These are phyloP conservation scores for Stichodactyla mertensii DNA, from an alignment of 64 coral and sea anemone species.

Conservation along the genomic window DNA sequence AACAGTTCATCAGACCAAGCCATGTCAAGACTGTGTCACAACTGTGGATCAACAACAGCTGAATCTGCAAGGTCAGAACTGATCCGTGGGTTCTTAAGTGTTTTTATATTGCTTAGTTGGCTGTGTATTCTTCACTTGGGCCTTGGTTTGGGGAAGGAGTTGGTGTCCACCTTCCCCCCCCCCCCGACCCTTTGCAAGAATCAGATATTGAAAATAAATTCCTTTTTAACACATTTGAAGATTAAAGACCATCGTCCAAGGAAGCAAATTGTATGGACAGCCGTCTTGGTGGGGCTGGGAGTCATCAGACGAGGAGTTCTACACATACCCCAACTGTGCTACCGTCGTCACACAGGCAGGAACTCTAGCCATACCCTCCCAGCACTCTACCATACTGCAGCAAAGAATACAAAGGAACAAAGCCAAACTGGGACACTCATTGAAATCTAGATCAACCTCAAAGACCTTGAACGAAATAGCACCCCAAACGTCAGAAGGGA, in stretches of 20 bases:
- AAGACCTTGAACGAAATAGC: background rate
- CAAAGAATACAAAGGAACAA: background rate
- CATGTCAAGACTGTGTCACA: background rate
- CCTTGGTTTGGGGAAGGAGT: too few relatives aligned
- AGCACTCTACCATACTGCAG: background rate
- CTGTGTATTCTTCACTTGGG: too few relatives aligned
- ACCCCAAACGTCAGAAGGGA: background rate
- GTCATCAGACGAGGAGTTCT: conserved; percentile 77
- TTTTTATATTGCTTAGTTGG: too few relatives aligned
- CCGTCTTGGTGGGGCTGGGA: conserved; percentile 94
- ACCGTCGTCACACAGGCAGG: conserved; percentile 32
- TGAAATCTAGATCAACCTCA: background rate
- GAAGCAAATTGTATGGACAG: conserved; percentile 73
- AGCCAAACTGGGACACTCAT: background rate
- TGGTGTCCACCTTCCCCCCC: too few relatives aligned
- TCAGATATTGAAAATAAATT: background rate
- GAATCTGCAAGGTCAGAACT: background rate
- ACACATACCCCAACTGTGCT: conserved; percentile 72
- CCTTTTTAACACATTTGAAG: background rate
- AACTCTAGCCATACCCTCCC: background rate
- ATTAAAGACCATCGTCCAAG: conserved; percentile 48
- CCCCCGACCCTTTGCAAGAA: background rate
- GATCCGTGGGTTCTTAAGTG: too few relatives aligned
- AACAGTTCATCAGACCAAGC: background rate
- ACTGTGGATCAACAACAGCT: conserved; percentile 3